Percentiles rank a stretch among this genome's conserved stretches.
phyloP scores from a whole-genome alignment of 2,797 vertebrate genomes.

The Sciaenops ocellatus region DNA sequence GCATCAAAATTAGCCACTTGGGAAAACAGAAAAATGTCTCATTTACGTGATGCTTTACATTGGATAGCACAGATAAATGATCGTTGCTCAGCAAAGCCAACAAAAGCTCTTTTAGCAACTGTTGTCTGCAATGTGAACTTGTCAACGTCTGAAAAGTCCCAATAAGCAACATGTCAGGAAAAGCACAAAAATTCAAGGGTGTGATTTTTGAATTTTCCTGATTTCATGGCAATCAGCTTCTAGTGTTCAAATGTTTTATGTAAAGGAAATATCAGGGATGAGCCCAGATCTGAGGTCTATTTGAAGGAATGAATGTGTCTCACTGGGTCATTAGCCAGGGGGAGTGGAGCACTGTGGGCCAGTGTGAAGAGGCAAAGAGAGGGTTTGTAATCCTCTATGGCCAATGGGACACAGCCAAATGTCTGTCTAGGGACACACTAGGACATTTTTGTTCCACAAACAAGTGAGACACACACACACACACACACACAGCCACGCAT shows the following conservation, averaged over 20 bases:
- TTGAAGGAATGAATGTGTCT: constrained; percentile 79
- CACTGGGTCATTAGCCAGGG: constrained; percentile 78
- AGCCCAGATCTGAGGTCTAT: constrained; percentile 68
- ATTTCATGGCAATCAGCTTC: constrained; percentile 23
- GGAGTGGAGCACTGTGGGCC: constrained; percentile 80
- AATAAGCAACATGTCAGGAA: not conserved
- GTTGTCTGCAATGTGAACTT: constrained; percentile 13
- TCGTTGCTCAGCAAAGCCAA: constrained; percentile 7
- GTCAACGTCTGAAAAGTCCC: not conserved
- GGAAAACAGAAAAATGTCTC: constrained; percentile 7
- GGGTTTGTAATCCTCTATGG: constrained; percentile 82
- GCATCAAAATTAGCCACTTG: constrained; percentile 20
- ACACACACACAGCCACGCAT: constrained; percentile 42
- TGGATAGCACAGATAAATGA: constrained; percentile 11
- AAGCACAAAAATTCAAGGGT: not conserved
- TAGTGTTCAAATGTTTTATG: constrained; percentile 49
- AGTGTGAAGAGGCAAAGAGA: constrained; percentile 85
- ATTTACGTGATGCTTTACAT: constrained; percentile 1
- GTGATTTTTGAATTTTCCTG: constrained; percentile 21
- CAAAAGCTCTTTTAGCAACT: constrained; percentile 2
- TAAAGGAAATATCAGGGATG: constrained; percentile 54
- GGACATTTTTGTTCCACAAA: constrained; percentile 84
- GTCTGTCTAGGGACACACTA: constrained; percentile 82
- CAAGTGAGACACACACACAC: constrained; percentile 74
- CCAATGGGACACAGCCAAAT: constrained; percentile 78